Evolutionary conservation across 2,113 vertebrate species (phyloP), one percentile per base, ranked within the genome.

Genomic region (Neolamprologus brichardi): DNA sequence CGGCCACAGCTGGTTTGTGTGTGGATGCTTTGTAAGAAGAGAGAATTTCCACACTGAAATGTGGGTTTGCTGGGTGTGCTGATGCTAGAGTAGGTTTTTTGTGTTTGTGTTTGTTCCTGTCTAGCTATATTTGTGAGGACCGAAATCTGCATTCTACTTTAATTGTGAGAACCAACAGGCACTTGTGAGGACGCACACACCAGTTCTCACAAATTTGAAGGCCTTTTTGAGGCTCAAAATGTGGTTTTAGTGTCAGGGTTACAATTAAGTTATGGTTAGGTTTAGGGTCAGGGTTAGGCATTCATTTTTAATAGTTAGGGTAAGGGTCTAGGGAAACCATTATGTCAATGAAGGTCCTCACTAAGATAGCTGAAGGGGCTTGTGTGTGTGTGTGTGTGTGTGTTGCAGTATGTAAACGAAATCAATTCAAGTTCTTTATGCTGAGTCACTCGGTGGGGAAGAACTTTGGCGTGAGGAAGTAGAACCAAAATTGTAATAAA

Each of bases 1-100:
- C 78, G 70, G 92, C 90, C 84, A 83, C 58, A 85, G 90, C 93
- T 39, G 28, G 20, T 25, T 46, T 85, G 13, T 88, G 86, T 86
- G 82, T 83, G 56, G 75, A 7, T 84, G 54, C 58, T 81, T 32
- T 78, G 53, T n/a, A 53, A 30, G 81, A 62, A 78, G 79, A 86
- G 49, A 41, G 60, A 28, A 8, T 80, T 86, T 37, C 37, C 7
- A 28, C 15, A 67, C 2, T 41, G 14, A 54, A 46, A 13, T 46
- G 79, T 85, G 67, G n/a, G 64, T 23, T 70, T 41, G 37, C 64
- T 41, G 67, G 80, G 18, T 80, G 78, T 88, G 64, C 56, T 25
- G 72, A 30, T 44, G 15, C 25, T 77, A 51, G 25, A 17, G 23
- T 56, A 52, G 4, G 20, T 60, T 58, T 58, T 23, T 9, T 15